Percentiles rank a stretch among this genome's conserved stretches.
phyloP scores from a whole-genome alignment of 2,113 vertebrate species.

The Eudyptes chrysolophus region DNA sequence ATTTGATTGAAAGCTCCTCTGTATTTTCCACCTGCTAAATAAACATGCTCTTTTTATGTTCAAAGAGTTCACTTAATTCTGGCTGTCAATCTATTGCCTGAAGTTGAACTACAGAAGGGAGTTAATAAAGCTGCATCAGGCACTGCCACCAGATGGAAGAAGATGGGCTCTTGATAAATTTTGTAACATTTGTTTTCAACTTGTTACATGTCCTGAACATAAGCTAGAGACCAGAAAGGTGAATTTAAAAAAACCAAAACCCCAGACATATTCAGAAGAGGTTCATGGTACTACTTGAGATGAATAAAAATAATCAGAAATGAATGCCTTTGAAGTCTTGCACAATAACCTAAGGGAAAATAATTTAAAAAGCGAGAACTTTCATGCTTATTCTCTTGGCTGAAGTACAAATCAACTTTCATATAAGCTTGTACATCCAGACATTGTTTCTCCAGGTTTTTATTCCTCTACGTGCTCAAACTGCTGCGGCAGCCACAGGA shows the following conservation, averaged over 20 bases:
- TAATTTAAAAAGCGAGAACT: not conserved
- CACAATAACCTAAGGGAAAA: not conserved
- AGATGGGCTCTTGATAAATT: not conserved
- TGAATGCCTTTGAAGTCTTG: not conserved
- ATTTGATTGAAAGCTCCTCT: not conserved
- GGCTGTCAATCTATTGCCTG: not conserved
- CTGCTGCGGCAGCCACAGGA: not conserved
- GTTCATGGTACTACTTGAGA: not conserved
- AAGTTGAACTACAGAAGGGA: not conserved
- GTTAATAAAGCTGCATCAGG: not conserved
- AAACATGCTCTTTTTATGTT: not conserved
- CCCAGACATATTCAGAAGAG: not conserved
- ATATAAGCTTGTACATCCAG: not conserved
- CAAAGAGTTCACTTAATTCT: not conserved
- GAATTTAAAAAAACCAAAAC: not conserved
- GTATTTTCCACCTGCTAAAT: not conserved
- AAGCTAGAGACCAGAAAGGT: not conserved
- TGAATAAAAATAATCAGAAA: not conserved
- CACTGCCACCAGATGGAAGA: not conserved
- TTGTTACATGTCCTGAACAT: not conserved
- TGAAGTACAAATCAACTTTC: not conserved
- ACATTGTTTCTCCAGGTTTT: not conserved
- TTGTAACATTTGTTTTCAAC: not conserved
- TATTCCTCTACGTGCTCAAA: not conserved
- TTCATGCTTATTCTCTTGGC: not conserved